Evolutionary conservation across 2,797 vertebrate species (phyloP).

Genomic region (Fundulus diaphanus): DNA sequence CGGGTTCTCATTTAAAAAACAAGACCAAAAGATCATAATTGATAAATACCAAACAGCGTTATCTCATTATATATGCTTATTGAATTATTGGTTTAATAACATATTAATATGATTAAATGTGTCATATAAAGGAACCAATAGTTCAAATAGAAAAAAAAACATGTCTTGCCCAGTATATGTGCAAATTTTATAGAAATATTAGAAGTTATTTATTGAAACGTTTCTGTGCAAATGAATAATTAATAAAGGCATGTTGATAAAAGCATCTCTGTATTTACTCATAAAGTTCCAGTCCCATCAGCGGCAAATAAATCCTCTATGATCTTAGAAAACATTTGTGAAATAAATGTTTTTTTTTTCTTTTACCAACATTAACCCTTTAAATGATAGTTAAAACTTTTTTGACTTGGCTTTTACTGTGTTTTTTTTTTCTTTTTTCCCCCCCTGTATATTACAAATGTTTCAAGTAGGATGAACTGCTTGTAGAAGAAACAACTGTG

Average conservation of each 20-base stretch:
- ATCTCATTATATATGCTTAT: background rate
- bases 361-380: background rate
- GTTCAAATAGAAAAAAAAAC: background rate
- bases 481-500: background rate
- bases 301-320: background rate
- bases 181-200: background rate
- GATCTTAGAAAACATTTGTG: background rate
- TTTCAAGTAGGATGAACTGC: background rate
- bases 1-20: background rate
- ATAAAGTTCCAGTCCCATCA: background rate
- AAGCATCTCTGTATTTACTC: background rate
- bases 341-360: background rate
- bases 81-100: background rate
- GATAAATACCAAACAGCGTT: background rate
- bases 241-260: background rate
- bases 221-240: background rate
- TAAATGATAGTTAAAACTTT: background rate
- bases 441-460: background rate
- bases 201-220: background rate
- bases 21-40: background rate
- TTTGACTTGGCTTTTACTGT: background rate
- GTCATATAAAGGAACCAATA: background rate
- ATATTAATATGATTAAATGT: background rate
- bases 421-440: background rate
- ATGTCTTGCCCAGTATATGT: background rate